A percentile compares a stretch with the other conserved stretches of the same genome.
These are phyloP conservation scores for Lathamus discolor DNA, from an alignment of 2,113 vertebrate species.

Conservation along the genomic window DNA sequence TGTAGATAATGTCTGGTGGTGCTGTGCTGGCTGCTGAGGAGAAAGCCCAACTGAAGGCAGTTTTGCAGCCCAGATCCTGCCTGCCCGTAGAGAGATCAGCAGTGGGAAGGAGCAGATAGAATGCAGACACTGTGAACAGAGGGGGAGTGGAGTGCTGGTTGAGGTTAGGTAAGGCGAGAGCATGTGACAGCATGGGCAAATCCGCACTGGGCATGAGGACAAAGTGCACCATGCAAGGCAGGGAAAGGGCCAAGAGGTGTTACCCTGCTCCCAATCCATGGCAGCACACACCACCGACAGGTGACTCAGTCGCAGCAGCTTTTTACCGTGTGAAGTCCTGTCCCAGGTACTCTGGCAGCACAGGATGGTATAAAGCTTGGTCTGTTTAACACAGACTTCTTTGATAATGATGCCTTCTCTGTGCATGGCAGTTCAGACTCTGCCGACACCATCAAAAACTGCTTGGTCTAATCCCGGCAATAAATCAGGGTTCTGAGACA, in stretches of 20 bases:
- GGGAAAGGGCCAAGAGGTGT: not conserved
- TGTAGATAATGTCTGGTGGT: not conserved
- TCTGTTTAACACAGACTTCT: not conserved
- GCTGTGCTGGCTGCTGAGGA: not conserved
- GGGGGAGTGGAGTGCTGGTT: not conserved
- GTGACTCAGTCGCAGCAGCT: not conserved
- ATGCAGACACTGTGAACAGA: not conserved
- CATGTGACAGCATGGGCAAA: not conserved
- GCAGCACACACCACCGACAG: fast-evolving
- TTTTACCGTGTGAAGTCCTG: not conserved
- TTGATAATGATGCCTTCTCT: not conserved
- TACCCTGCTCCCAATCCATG: fast-evolving
- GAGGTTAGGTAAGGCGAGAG: not conserved
- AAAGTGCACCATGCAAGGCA: fast-evolving
- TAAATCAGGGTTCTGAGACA: not conserved
- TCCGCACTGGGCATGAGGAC: fast-evolving
- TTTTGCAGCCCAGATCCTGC: not conserved
- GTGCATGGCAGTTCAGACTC: not conserved
- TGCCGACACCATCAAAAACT: not conserved
- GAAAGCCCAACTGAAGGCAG: not conserved
- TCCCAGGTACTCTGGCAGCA: not conserved
- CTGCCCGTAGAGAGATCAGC: not conserved
- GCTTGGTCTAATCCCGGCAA: not conserved
- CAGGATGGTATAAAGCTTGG: not conserved
- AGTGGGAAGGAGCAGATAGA: not conserved